Conservation (phyloP, 1,140 invertebrate genomes). For the Drosophila insularis region DNA sequence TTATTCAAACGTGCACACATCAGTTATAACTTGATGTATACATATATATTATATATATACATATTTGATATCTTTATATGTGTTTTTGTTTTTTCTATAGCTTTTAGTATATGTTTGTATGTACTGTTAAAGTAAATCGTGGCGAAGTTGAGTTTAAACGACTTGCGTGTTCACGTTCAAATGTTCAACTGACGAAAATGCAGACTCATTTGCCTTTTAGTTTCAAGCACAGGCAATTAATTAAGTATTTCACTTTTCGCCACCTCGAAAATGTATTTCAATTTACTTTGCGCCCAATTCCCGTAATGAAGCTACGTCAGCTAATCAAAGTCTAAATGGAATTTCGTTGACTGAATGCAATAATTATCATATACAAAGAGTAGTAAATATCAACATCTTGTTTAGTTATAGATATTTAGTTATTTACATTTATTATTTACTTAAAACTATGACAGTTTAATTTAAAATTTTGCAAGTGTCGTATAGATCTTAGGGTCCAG, state of each 20-base stretch:
- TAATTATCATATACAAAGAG: slow-evolving; percentile 3
- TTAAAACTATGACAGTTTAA: slow-evolving; percentile 3
- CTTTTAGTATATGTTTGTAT: not conserved
- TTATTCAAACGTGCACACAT: slow-evolving; percentile 17
- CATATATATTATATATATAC: slow-evolving; percentile 36
- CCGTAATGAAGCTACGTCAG: slow-evolving; percentile 57
- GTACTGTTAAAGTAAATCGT: not conserved
- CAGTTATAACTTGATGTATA: slow-evolving; percentile 36
- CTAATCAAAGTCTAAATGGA: slow-evolving; percentile 59
- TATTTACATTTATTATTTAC: not conserved
- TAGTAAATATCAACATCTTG: too few relatives aligned
- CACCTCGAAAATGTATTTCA: slow-evolving; percentile 58
- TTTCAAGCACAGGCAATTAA: slow-evolving; percentile 61
- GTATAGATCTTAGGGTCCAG: not conserved
- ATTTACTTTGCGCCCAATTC: slow-evolving; percentile 52
- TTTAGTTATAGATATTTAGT: slow-evolving; percentile 5
- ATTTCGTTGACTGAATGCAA: slow-evolving; percentile 41
- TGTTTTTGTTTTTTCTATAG: not conserved
- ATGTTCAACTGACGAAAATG: slow-evolving; percentile 67
- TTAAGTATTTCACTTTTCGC: slow-evolving; percentile 61
- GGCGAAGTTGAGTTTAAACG: slow-evolving; percentile 25
- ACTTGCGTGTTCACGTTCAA: slow-evolving; percentile 74
- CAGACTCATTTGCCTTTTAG: slow-evolving; percentile 67
- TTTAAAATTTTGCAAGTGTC: not conserved
- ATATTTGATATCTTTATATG: slow-evolving; percentile 7